phyloP scores from a whole-genome alignment of 2,113 vertebrate species.

The Hemicordylus capensis region DNA sequence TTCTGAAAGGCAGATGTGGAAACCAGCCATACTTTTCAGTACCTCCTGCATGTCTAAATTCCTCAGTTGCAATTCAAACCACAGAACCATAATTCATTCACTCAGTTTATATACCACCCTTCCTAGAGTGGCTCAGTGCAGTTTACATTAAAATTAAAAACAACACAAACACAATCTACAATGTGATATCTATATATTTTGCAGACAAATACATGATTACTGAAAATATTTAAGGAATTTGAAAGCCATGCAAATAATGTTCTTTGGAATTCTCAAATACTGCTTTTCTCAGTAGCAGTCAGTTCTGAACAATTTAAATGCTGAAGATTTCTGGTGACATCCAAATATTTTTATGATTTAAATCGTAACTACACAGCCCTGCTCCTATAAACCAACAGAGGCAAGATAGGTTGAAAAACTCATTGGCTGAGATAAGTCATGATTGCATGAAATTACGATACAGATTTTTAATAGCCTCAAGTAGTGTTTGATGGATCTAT shows the following conservation, averaged over 20 bases:
- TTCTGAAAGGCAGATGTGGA: neutral
- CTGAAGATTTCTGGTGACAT: neutral
- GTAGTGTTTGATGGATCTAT: too few species aligned
- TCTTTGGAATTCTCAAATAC: neutral
- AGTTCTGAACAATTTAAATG: neutral
- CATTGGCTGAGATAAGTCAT: too few species aligned
- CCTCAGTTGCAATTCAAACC: neutral
- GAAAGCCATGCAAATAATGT: constrained; percentile 34
- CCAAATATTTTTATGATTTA: neutral
- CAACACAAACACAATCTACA: too few species aligned
- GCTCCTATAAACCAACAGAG: neutral
- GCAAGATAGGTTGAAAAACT: neutral
- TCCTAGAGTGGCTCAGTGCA: too few species aligned
- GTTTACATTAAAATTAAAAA: too few species aligned
- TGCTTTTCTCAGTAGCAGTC: constrained; percentile 29
- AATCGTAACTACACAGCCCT: neutral
- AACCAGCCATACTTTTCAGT: neutral
- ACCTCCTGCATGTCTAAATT: neutral
- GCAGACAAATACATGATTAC: neutral
- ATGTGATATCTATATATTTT: neutral
- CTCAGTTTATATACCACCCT: too few species aligned
- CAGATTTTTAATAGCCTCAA: neutral
- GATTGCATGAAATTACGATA: neutral
- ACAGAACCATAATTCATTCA: too few species aligned
- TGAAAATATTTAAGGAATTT: constrained; percentile 18